These are phyloP conservation scores for Hesperophylax magnus DNA, from an alignment of 1,140 invertebrate species.

Conservation along the genomic window DNA sequence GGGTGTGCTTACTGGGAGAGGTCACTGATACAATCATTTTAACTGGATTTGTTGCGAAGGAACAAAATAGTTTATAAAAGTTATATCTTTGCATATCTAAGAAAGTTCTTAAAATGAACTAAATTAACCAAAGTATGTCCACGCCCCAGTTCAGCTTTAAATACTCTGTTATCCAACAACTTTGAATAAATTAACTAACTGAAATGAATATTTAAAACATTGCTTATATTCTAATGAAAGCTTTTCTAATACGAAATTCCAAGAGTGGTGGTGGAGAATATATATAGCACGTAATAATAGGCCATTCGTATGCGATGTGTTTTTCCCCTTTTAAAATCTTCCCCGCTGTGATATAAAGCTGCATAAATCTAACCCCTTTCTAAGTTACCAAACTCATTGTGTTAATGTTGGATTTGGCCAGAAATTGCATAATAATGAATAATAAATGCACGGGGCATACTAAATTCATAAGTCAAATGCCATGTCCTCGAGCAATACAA, in stretches of 20 bases:
- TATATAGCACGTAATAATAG: conserved; percentile 38
- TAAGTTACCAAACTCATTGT: conserved; percentile 16
- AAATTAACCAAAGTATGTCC: too few species aligned
- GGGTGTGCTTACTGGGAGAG: too few species aligned
- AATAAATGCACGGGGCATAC: too few species aligned
- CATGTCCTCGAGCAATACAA: too few species aligned
- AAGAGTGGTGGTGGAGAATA: conserved; percentile 1
- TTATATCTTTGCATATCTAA: background rate
- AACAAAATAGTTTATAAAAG: too few species aligned
- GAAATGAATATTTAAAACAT: conserved; percentile 32
- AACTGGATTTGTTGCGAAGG: too few species aligned
- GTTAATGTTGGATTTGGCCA: background rate
- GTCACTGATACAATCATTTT: too few species aligned
- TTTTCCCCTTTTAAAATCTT: conserved; percentile 36
- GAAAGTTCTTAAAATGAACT: background rate
- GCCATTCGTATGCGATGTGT: conserved; percentile 36
- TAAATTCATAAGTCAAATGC: too few species aligned
- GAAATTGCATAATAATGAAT: background rate
- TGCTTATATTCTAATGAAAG: conserved; percentile 32
- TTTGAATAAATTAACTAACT: conserved; percentile 19
- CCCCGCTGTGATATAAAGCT: conserved; percentile 28
- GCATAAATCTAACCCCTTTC: conserved; percentile 30
- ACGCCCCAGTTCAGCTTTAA: too few species aligned
- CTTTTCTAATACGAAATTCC: conserved; percentile 31
- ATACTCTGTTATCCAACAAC: too few species aligned